A percentile compares a stretch with the other conserved stretches of the same genome.
These are phyloP conservation scores for Patiria pectinifera DNA, from an alignment of 53 echinoderm and acorn worm species.

Conservation along the genomic window DNA sequence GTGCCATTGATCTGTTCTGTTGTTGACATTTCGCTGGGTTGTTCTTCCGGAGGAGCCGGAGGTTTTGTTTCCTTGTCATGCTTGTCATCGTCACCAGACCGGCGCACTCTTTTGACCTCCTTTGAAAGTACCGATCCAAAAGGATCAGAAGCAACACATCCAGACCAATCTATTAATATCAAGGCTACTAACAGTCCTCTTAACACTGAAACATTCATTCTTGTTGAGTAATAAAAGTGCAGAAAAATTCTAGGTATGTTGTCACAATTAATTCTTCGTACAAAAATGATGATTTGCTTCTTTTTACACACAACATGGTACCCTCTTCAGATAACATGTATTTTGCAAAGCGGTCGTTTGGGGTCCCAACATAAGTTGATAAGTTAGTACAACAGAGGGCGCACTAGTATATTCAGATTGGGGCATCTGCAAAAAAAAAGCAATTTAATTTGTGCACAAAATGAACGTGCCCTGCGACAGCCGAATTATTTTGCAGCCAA, in stretches of 20 bases:
- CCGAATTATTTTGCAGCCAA: too few relatives aligned
- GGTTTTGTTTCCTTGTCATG: neutral
- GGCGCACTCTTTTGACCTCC: neutral
- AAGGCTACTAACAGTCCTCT: neutral
- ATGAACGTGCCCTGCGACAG: too few relatives aligned
- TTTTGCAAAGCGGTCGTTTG: neutral
- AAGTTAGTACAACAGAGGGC: slow-evolving; percentile 12
- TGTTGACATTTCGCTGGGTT: neutral
- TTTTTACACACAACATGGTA: neutral
- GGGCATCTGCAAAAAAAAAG: too few relatives aligned
- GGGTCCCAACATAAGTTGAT: neutral
- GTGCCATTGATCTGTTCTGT: neutral
- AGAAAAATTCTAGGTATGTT: neutral
- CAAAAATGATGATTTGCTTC: too few relatives aligned
- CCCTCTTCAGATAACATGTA: too few relatives aligned
- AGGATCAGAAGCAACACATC: neutral
- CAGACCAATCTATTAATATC: neutral
- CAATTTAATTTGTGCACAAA: too few relatives aligned
- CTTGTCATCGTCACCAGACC: neutral
- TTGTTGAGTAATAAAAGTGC: neutral
- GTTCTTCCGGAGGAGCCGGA: neutral
- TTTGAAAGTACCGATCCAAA: neutral
- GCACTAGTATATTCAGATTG: too few relatives aligned
- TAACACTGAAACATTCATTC: neutral
- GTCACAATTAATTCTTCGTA: neutral